Evolutionary conservation across 2,113 vertebrate genomes (phyloP).

Genomic region (Dascyllus trimaculatus): DNA sequence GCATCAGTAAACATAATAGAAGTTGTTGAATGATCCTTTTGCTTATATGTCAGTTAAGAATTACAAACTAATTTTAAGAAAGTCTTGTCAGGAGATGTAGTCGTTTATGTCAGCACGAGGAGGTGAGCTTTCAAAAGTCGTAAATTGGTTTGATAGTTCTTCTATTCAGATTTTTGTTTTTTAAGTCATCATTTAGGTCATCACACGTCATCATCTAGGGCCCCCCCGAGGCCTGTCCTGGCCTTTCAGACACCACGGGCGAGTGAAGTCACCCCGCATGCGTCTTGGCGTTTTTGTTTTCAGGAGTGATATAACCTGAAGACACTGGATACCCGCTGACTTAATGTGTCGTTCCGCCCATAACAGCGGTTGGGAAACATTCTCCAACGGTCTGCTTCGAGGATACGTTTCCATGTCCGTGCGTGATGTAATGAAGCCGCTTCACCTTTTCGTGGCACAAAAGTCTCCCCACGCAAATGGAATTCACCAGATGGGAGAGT

Average conservation of each 20-base stretch:
- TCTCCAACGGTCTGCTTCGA: slow-evolving; percentile 17
- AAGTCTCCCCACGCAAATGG: slow-evolving; percentile 5
- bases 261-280: slow-evolving; percentile 20
- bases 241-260: slow-evolving; percentile 16
- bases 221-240: slow-evolving; percentile 21
- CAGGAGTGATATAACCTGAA: slow-evolving; percentile 32
- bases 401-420: slow-evolving; percentile 29
- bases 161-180: background rate
- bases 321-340: slow-evolving; percentile 51
- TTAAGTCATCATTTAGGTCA: slow-evolving; percentile 3
- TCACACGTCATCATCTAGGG: background rate
- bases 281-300: slow-evolving; percentile 18
- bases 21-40: background rate
- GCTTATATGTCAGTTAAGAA: slow-evolving; percentile 1
- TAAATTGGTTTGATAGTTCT: background rate
- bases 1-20: too few relatives aligned
- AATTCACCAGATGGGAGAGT: slow-evolving; percentile 2
- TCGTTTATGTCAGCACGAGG: background rate
- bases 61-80: background rate
- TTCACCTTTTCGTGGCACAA: slow-evolving; percentile 25
- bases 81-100: background rate
- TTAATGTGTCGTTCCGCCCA: slow-evolving; percentile 36
- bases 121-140: too few relatives aligned
- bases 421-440: slow-evolving; percentile 21
- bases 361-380: slow-evolving; percentile 22